Evolutionary conservation across 92 coral and sea anemone species (phyloP).

Genomic region (Zoanthus sociatus): DNA sequence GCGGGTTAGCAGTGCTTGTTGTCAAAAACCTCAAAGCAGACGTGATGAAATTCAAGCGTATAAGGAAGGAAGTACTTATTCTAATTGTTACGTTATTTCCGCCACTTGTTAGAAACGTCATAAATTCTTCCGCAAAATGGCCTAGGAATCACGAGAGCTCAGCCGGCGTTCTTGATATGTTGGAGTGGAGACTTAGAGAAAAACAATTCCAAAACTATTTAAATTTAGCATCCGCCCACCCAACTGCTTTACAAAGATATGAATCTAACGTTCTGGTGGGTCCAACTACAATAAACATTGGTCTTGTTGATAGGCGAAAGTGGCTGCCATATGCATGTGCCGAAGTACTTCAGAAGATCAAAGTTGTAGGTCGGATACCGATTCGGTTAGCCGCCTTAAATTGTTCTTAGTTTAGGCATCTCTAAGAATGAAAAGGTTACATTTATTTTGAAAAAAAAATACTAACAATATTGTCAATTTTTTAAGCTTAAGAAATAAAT

Average conservation of each 20-base stretch:
- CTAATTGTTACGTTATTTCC: conserved; percentile 46
- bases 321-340: too few relatives aligned
- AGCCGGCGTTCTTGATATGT: conserved; percentile 6
- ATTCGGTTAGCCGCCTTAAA: too few relatives aligned
- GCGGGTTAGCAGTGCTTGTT: background rate
- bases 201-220: background rate
- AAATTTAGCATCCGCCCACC: conserved; percentile 6
- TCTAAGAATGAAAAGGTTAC: too few relatives aligned
- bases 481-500: too few relatives aligned
- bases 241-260: background rate
- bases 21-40: conserved; percentile 20
- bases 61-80: conserved; percentile 40
- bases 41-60: conserved; percentile 33
- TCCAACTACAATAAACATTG: background rate
- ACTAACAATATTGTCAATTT: too few relatives aligned
- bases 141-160: background rate
- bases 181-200: background rate
- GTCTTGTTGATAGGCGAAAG: too few relatives aligned
- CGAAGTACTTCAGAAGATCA: too few relatives aligned
- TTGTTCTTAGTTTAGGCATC: too few relatives aligned
- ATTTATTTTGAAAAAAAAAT: too few relatives aligned
- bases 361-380: too few relatives aligned
- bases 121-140: conserved; percentile 24
- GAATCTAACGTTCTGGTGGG: background rate
- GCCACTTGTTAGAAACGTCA: conserved; percentile 27